A percentile compares a stretch with the other conserved stretches of the same genome.
Evolutionary conservation across 2,797 vertebrate species (phyloP).

Genomic region (Enteromius afrohamiltoni): DNA sequence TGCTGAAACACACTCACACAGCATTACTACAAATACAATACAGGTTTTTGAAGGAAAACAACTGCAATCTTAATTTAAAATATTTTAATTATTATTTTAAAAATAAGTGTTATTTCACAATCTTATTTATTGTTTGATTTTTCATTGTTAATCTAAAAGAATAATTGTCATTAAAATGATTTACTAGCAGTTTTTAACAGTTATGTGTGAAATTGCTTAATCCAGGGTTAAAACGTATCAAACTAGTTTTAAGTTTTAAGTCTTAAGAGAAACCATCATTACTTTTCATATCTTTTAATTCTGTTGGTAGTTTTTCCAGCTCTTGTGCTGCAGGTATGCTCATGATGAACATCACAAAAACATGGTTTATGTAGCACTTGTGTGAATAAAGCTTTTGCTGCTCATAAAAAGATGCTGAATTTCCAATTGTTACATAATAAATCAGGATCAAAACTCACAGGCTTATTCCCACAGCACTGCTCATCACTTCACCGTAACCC

Average conservation of each 20-base stretch:
- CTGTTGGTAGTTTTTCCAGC: neutral
- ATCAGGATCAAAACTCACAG: neutral
- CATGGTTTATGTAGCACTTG: neutral
- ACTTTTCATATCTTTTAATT: neutral
- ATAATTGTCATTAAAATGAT: neutral
- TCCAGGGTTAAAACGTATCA: neutral
- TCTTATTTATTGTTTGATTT: neutral
- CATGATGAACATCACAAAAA: neutral
- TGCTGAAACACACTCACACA: slow-evolving; percentile 46
- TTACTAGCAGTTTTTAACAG: neutral
- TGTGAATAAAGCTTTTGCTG: neutral
- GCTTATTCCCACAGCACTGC: neutral
- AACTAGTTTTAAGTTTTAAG: neutral
- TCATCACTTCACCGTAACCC: neutral
- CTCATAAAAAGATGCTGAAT: neutral
- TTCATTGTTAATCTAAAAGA: neutral
- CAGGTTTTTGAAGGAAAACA: neutral
- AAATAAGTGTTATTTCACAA: neutral
- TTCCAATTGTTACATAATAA: neutral
- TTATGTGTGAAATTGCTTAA: neutral
- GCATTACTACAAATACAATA: neutral
- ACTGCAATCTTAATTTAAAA: neutral
- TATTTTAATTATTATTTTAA: neutral
- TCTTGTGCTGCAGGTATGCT: neutral
- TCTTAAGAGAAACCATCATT: neutral